Base-by-base conservation (phyloP, 2,888 invertebrate genomes). In the Resseliella maxima region DNA sequence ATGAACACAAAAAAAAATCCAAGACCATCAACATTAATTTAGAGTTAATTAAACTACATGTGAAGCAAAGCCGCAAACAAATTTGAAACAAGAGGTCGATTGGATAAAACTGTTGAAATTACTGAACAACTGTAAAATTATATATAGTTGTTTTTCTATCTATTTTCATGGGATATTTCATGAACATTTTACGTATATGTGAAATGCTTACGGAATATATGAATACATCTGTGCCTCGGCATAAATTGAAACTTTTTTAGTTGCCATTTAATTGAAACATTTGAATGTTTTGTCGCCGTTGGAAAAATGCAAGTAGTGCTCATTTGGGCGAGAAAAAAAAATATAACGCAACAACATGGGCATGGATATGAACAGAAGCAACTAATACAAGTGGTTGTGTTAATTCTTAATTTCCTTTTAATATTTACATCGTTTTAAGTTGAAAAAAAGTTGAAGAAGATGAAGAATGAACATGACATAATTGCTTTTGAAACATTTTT, bases 401-500 rank as follows among this genome's bases (percentile, higher is more conserved):
- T 1, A 59, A 59, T 24, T n/a, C 24, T 59, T 59, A 59, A 59
- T 24, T 24, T 59, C 15, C 59, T 2, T n/a, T 59, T 59, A 18
- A 10, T 8, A 41, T 41, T 8, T 41, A n/a, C n/a, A n/a, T n/a
- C n/a, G n/a, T n/a, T n/a, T n/a, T n/a, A 41, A 8, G 41, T 41
- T 41, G 6, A 41, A 41, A 41, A 41, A 41, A 41, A 41, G 12
- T n/a, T n/a, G n/a, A n/a, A n/a, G n/a, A n/a, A n/a, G n/a, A n/a
- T n/a, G n/a, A n/a, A n/a, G n/a, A n/a, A n/a, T n/a, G n/a, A n/a
- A n/a, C n/a, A n/a, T 72, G 72, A 31, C 31, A 72, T 31, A 35
- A 72, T 72, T n/a, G 35, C 31, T 72, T 31, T 18, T n/a, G 27
- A 72, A 72, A 72, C n/a, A n/a, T n/a, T n/a, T 31, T 72, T 72